Evolutionary conservation across 2,113 vertebrate species (phyloP), one percentile per base, ranked within the genome.

Genomic region (Notothenia coriiceps): DNA sequence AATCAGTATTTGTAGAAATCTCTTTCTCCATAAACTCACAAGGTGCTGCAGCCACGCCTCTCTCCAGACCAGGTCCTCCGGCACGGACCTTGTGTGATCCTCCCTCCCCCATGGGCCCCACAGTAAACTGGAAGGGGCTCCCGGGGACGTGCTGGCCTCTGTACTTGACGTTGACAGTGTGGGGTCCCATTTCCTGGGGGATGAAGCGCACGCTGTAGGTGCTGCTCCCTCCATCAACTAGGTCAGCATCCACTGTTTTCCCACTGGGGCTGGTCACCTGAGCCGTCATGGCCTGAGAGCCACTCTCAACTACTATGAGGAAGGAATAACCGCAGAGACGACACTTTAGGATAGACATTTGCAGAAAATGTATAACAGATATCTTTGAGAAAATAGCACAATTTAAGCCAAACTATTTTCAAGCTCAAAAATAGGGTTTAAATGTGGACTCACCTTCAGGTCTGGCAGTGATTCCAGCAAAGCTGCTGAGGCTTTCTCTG

Each of bases 91-190:
- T 98, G 88, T 98, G 97, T 6, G 96, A 83, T 0, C 97, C 97
- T 0, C 96, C 97, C 80, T 98, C 96, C 0, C 97, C 96, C 89
- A 97, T 93, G 0, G 96, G 97, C 59, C 97, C 97, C 81, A 97
- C 97, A 0, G 97, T 98, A 69, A 98, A 98, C 94, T 98, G 97
- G 90, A 98, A 98, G 87, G 97, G 97, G 88, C 97, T 98, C 4
- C 97, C 97, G 0, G 97, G 97, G 13, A 98, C 97, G 0, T 98
- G 97, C 62, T 98, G 97, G 9, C 96, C 97, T 0, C 97, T 94
- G 88, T 98, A 98, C 88, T 97, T 97, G 81, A 98, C 97, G 0
- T 96, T 95, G 60, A 98, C 97, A 0, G 96, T 98, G 87, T 98
- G 97, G 18, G 97, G 92, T 29, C 97, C 97, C 87, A 96, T 98